A percentile compares a stretch with the other conserved stretches of the same genome.
phyloP scores from a whole-genome alignment of 1,140 invertebrate genomes.

The Macrocentrus cingulum region DNA sequence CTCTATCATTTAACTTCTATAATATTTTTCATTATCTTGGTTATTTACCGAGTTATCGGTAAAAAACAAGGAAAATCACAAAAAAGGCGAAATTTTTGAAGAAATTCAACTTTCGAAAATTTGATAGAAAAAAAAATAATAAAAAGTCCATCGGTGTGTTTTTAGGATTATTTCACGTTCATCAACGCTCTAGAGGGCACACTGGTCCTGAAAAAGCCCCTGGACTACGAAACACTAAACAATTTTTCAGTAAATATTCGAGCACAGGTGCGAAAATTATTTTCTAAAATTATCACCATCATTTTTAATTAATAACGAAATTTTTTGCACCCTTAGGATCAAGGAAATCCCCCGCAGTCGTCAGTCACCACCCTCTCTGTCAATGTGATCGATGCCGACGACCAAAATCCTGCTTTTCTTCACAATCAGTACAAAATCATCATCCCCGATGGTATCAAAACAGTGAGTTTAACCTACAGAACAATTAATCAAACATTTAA shows the following conservation, averaged over 20 bases:
- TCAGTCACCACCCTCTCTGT: constrained; percentile 76
- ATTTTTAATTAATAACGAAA: not conserved
- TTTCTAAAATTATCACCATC: not conserved
- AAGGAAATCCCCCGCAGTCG: constrained; percentile 75
- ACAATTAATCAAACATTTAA: no score
- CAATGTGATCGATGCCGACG: constrained; percentile 85
- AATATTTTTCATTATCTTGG: constrained; percentile 27
- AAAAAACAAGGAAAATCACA: no score
- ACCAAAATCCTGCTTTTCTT: constrained; percentile 85
- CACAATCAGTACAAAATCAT: constrained; percentile 75
- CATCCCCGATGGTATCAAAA: constrained; percentile 65
- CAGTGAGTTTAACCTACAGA: constrained; percentile 56
- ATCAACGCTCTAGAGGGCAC: constrained; percentile 85
- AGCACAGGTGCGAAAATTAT: constrained; percentile 63
- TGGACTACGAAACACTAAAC: constrained; percentile 82
- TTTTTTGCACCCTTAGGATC: constrained; percentile 62
- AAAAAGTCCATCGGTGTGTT: no score
- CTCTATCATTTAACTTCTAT: no score
- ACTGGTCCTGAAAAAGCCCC: constrained; percentile 73
- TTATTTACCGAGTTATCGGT: no score
- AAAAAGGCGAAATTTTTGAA: no score
- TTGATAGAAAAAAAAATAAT: no score
- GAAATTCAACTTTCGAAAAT: no score
- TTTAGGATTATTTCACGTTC: constrained; percentile 78
- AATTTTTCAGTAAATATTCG: constrained; percentile 80